Evolutionary conservation across 1,140 invertebrate genomes (phyloP), one percentile per base, ranked within the genome.

Genomic region (Trachymyrmex septentrionalis): DNA sequence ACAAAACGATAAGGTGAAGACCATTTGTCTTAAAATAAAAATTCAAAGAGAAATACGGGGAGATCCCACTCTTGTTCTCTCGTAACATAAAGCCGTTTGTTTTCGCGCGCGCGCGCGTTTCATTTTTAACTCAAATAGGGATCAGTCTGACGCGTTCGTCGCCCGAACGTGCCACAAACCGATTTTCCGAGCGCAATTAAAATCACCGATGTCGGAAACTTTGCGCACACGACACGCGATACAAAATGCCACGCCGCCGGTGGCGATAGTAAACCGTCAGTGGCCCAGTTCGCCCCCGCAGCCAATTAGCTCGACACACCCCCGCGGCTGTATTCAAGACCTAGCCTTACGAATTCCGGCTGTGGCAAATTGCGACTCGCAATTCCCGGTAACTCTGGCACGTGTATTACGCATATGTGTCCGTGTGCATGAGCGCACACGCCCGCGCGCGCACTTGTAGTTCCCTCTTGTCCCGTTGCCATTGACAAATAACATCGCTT

Each of bases 251-350:
- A 66, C 55, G 77, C 12, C n/a, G 44, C 61, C 53, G 24, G 61
- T 64, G 75, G 66, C 50, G 66, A 34, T 50, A 84, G 69, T 73
- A 89, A 87, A 89, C 59, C 87, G 57, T 53, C 87, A 57, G 64
- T 89, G 87, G 69, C 87, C 84, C 75, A 86, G 75, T 88, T 89
- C 86, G 73, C 55, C 67, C 50, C 81, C 75, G 88, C 84, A 89
- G 88, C 88, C 88, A 89, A 89, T 89, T 89, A 89, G 75, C 88
- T 53, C 87, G 82, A 86, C 88, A 72, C 84, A 89, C 87, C 82
- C 24, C 82, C 73, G 84, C 75, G 66, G 73, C 81, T 76, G 69
- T 81, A 86, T 86, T 86, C 88, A 89, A 89, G 88, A 86, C 57
- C 69, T 34, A 57, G 59, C 88, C 76, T 89, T 87, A 76, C 88